Evolutionary conservation across 2,888 invertebrate genomes (phyloP), one percentile per base, ranked within the genome.

Genomic region (Lordiphosa andalusiaca): DNA sequence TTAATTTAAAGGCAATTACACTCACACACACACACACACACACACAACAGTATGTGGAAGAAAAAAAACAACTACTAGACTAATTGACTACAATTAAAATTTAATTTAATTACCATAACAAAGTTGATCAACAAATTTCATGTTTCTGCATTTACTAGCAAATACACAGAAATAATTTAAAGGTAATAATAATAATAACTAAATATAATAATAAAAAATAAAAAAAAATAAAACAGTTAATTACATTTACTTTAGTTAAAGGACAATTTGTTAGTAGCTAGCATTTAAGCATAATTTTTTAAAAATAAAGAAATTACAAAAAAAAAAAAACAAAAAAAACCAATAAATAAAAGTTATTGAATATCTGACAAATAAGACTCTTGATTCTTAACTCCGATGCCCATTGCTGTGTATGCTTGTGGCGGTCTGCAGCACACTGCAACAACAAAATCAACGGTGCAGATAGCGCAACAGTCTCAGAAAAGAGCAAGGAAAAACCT

Each of bases 61-160:
- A n/a, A n/a, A n/a, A 39, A 58, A 63, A 51, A 51, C 50, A 66
- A 74, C 74, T 71, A 82, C 71, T 85, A 83, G 83, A 75, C 59
- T 83, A 85, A 84, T 71, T 74, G 67, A 71, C 65, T 59, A 71
- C 67, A 70, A 75, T 71, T 67, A 75, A 53, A 73, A 46, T 59
- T 69, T 69, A 55, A 73, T 57, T 64, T 71, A 82, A 72, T 66
- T 66, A 74, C 53, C 44, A 16, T 6, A 30, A 46, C 49, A 54
- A 57, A 72, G 53, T 60, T 59, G 63, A 75, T 61, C 37, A 53
- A 62, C 35, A 59, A 72, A 73, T 61, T 76, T 72, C 61, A 87
- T 76, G 82, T 83, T 84, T 84, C 85, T 87, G 87, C 86, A 80
- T 80, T 84, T 87, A 82, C 73, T 83, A 83, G 75, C 66, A 63